Conservation (phyloP, 2,797 vertebrate species). For the Arnoldichthys spilopterus region DNA sequence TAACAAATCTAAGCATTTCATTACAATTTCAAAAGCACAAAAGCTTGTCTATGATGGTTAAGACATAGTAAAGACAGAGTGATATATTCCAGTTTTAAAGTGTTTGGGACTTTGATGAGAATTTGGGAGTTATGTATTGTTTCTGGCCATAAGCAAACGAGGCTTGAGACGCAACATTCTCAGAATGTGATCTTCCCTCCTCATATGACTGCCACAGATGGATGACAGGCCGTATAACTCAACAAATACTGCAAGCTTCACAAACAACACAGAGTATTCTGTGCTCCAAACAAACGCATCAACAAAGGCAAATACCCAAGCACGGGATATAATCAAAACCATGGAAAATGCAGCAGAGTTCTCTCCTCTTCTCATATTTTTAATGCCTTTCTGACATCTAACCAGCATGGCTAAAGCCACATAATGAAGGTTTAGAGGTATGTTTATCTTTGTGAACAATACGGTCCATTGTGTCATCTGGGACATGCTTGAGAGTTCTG, state of each 20-base stretch:
- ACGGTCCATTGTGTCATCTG: conserved; percentile 37
- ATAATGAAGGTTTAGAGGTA: conserved; percentile 45
- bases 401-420: conserved; percentile 48
- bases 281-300: conserved; percentile 8
- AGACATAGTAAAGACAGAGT: not conserved
- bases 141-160: conserved; percentile 28
- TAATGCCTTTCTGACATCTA: conserved; percentile 32
- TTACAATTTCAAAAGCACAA: not conserved
- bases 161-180: conserved; percentile 20
- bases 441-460: conserved; percentile 53
- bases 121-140: conserved; percentile 7
- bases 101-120: not conserved
- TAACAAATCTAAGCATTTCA: not conserved
- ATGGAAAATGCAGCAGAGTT: conserved; percentile 13
- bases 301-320: conserved; percentile 25
- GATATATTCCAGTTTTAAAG: not conserved
- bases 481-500: conserved; percentile 37
- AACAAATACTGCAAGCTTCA: conserved; percentile 44
- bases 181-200: conserved; percentile 34
- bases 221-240: conserved; percentile 47
- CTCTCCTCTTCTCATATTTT: conserved; percentile 42
- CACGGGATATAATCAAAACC: conserved; percentile 46
- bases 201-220: conserved; percentile 20
- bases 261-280: conserved; percentile 14
- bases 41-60: not conserved